These are phyloP conservation scores for Philereme transversata DNA, from an alignment of 2,888 invertebrate species.

Conservation along the genomic window DNA sequence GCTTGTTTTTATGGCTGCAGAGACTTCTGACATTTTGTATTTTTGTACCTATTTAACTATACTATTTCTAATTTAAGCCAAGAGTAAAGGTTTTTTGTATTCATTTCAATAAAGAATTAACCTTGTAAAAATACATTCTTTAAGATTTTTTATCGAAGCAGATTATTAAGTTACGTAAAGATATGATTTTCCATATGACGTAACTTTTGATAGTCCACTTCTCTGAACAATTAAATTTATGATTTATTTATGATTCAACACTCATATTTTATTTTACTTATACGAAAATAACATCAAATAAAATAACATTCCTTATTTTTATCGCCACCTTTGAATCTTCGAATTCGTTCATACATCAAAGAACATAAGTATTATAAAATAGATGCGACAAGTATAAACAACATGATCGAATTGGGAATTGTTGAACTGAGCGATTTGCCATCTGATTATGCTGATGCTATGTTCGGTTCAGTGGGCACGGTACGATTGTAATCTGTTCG, in stretches of 20 bases:
- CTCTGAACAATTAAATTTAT: not conserved
- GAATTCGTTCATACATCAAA: slow-evolving; percentile 19
- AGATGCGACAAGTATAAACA: slow-evolving; percentile 29
- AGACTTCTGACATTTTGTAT: too few relatives aligned
- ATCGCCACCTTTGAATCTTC: slow-evolving; percentile 5
- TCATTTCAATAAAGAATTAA: too few relatives aligned
- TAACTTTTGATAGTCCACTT: not conserved
- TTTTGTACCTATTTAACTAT: too few relatives aligned
- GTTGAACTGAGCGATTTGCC: slow-evolving; percentile 33
- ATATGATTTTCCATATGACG: too few relatives aligned
- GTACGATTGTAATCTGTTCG: slow-evolving; percentile 42
- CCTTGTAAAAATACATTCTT: too few relatives aligned
- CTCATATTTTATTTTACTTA: slow-evolving; percentile 6
- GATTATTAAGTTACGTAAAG: too few relatives aligned
- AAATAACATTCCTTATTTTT: slow-evolving; percentile 2
- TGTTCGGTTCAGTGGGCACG: slow-evolving; percentile 40
- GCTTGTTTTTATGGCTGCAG: too few relatives aligned
- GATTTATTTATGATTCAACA: slow-evolving; percentile 8
- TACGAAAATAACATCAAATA: slow-evolving; percentile 14
- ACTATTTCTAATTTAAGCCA: too few relatives aligned
- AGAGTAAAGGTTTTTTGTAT: too few relatives aligned
- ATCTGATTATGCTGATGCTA: slow-evolving; percentile 42
- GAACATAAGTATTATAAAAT: slow-evolving; percentile 13
- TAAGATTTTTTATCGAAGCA: too few relatives aligned
- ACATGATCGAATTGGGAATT: slow-evolving; percentile 38